These are phyloP conservation scores for Stenolophus ochropezus DNA, from an alignment of 2,888 invertebrate species.

Conservation along the genomic window DNA sequence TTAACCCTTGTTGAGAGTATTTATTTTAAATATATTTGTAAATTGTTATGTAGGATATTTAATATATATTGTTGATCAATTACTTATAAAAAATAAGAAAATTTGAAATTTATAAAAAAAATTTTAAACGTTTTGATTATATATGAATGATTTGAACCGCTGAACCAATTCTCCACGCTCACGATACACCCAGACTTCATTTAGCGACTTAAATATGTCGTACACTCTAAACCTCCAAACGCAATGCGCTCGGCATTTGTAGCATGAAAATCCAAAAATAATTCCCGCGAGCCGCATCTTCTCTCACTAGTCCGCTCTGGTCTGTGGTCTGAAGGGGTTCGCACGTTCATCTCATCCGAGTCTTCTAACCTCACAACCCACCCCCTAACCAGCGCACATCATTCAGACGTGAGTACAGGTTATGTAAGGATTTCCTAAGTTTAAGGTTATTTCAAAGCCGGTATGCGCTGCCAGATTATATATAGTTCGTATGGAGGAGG, in stretches of 20 bases:
- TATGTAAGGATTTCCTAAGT: conserved; percentile 21
- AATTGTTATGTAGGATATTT: too few relatives aligned
- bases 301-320: conserved; percentile 26
- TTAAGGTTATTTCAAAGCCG: conserved; percentile 14
- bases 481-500: conserved; percentile 1
- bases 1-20: too few relatives aligned
- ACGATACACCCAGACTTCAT: not conserved
- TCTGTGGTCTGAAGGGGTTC: conserved; percentile 70
- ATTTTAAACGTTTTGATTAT: too few relatives aligned
- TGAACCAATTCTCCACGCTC: too few relatives aligned
- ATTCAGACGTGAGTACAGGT: conserved; percentile 8
- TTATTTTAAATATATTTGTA: too few relatives aligned
- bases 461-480: conserved; percentile 3
- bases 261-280: conserved; percentile 47
- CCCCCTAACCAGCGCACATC: not conserved
- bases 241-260: conserved; percentile 7
- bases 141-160: too few relatives aligned
- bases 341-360: conserved; percentile 68
- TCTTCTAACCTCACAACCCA: conserved; percentile 2
- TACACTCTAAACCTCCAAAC: conserved; percentile 10
- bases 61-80: too few relatives aligned
- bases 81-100: too few relatives aligned
- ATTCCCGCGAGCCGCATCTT: conserved; percentile 28
- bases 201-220: not conserved
- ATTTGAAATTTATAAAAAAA: too few relatives aligned